Evolutionary conservation across 2,797 vertebrate genomes (phyloP), one percentile per base, ranked within the genome.

Genomic region (Picus viridis): DNA sequence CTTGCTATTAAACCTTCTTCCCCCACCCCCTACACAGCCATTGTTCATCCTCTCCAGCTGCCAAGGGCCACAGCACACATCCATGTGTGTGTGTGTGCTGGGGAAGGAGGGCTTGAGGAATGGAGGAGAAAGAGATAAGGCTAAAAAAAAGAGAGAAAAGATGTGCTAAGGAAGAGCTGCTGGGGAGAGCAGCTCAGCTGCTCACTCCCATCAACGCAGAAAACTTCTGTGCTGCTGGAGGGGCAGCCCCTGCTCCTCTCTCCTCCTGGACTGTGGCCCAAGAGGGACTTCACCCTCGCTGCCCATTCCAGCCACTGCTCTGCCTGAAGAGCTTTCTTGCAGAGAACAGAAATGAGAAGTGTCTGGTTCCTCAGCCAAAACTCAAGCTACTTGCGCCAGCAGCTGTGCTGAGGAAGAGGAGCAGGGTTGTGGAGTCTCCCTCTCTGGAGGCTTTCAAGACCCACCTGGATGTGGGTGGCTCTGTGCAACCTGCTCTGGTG

Each of bases 291-390:
- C 26, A 59, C 45, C 39, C 36, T 63, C 54, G 4, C 27, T 59
- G 56, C 43, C 32, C 41, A 3, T 41, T 11, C 9, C 1, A 67
- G 68, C 27, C 71, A 8, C 47, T 10, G 63, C 53, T 92, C 63
- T 9, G 15, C 3, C 0, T 16, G 6, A n/a, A n/a, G 24, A 29
- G 10, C 18, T 22, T 20, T 10, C 4, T 22, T 3, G 26, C 10
- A 12, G 22, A 14, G 57, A 20, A 14, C 36, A 65, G 16, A 73
- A 67, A 36, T 4, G 41, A 76, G 20, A 1, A 1, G 47, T 30
- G 61, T 23, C 53, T 59, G 75, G 7, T 36, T 64, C 16, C 65
- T 41, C 4, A 61, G 49, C 5, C 26, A 0, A 0, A 12, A 34
- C 54, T 7, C 62, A 3, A 24, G 36, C 54, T 59, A 2, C 54